Conservation (phyloP, 2,888 invertebrate genomes). For the Atrina japonica region DNA sequence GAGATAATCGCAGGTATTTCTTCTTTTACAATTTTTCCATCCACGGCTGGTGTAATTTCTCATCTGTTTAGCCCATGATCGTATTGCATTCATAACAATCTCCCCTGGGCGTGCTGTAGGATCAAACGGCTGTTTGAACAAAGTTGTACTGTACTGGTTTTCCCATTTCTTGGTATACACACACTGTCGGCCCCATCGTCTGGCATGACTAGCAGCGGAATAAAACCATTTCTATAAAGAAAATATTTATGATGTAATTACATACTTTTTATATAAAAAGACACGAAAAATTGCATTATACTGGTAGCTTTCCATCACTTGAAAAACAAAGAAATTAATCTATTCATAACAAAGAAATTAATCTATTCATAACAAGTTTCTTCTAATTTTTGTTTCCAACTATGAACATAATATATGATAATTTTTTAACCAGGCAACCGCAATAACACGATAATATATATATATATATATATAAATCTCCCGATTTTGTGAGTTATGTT, state of each 20-base stretch:
- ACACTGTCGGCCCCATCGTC: slow-evolving; percentile 55
- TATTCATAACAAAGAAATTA: too few species aligned
- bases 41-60: slow-evolving; percentile 4
- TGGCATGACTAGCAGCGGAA: slow-evolving; percentile 49
- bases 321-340: too few species aligned
- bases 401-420: too few species aligned
- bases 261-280: too few species aligned
- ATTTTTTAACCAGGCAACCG: too few species aligned
- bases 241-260: neutral
- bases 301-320: too few species aligned
- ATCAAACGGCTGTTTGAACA: slow-evolving; percentile 46
- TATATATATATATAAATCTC: too few species aligned
- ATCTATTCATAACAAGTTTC: too few species aligned
- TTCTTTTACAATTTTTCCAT: slow-evolving; percentile 18
- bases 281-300: too few species aligned
- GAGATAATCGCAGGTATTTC: slow-evolving; percentile 25
- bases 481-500: too few species aligned
- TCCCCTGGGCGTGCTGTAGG: slow-evolving; percentile 27
- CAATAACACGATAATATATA: too few species aligned
- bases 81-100: slow-evolving; percentile 40
- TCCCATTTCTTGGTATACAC: slow-evolving; percentile 51
- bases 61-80: slow-evolving; percentile 28
- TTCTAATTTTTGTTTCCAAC: too few species aligned
- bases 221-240: slow-evolving; percentile 58
- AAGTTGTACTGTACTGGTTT: slow-evolving; percentile 54